Base-by-base conservation (phyloP, 2,797 vertebrate genomes). In the Betta splendens region DNA sequence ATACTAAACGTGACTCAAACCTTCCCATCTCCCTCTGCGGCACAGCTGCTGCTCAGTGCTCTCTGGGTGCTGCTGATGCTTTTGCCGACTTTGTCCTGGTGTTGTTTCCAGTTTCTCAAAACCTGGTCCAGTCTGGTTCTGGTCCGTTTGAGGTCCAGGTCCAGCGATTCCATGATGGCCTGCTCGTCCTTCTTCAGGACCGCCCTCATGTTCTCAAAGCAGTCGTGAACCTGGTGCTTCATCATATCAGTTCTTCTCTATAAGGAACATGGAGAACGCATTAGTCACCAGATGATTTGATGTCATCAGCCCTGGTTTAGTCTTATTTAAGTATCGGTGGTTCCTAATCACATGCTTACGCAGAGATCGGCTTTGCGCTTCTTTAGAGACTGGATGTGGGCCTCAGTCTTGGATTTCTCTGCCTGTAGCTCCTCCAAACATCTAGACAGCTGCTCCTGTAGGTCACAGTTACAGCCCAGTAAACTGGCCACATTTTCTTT, bases 311-410 rank as follows among this genome's bases (percentile, higher is more conserved):
- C 21, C 2, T 22, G 10, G 13, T 15, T 16, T n/a, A 16, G 33
- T 54, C 26, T 23, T 10, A n/a, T n/a, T n/a, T 31, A 16, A 16
- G 17, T 20, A 15, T n/a, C 35, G 1, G 7, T 3, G 26, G 20
- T 9, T 2, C 10, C 5, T n/a, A 16, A 22, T 38, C 8, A 9
- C 1, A 5, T 23, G 81, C 91, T 90, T 58, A 92, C 91, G 33
- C 71, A 73, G 6, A 93, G 83, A 58, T 92, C 79, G 0, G 65
- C 63, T 47, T 68, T 85, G 29, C 89, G 88, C 64, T 91, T 93
- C 77, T 91, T 93, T 53, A 93, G 74, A 38, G 91, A 92, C 61
- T 89, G 82, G 31, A 93, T 83, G 46, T 84, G 92, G 3, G 86
- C 89, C 23, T 88, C 82, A 0, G 85, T 80, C 68, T 48, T 87